Percentiles rank a stretch among this genome's conserved stretches.
Conservation (phyloP, 2,888 invertebrate species). For the Lasioglossum villosulum region DNA sequence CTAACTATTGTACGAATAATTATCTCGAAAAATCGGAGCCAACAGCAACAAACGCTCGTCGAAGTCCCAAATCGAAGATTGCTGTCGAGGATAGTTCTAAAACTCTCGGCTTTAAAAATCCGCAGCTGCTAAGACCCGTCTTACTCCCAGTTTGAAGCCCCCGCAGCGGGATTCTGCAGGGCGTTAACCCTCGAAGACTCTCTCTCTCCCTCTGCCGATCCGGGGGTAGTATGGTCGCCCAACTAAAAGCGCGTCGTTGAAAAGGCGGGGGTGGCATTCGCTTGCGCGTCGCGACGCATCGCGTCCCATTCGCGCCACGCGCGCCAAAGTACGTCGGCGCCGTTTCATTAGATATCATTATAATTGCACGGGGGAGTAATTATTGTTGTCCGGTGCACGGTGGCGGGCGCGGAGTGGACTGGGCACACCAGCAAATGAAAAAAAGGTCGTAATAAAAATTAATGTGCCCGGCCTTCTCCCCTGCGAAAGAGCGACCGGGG, state of each 20-base stretch:
- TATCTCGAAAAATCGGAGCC: neutral
- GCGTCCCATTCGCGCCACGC: conserved; percentile 36
- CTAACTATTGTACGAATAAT: neutral
- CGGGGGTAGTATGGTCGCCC: neutral
- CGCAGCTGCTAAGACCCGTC: neutral
- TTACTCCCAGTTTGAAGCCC: neutral
- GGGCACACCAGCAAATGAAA: conserved; percentile 59
- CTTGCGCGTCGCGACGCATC: conserved; percentile 13
- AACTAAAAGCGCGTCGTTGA: conserved; percentile 1
- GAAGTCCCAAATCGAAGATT: neutral
- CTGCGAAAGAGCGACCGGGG: conserved; percentile 25
- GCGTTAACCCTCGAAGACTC: neutral
- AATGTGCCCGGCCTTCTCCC: conserved; percentile 61
- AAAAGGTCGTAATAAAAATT: conserved; percentile 76
- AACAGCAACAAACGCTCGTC: neutral
- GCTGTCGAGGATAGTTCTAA: neutral
- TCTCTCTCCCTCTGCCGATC: neutral
- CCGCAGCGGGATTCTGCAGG: neutral
- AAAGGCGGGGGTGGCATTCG: neutral
- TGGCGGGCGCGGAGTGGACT: conserved; percentile 38
- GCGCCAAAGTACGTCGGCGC: conserved; percentile 54
- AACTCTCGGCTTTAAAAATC: neutral
- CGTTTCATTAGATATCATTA: conserved; percentile 79
- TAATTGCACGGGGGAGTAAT: conserved; percentile 77
- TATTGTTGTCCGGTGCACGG: conserved; percentile 72